Conservation (phyloP, 2,888 invertebrate species). For the Cryptophagus acutangulus region DNA sequence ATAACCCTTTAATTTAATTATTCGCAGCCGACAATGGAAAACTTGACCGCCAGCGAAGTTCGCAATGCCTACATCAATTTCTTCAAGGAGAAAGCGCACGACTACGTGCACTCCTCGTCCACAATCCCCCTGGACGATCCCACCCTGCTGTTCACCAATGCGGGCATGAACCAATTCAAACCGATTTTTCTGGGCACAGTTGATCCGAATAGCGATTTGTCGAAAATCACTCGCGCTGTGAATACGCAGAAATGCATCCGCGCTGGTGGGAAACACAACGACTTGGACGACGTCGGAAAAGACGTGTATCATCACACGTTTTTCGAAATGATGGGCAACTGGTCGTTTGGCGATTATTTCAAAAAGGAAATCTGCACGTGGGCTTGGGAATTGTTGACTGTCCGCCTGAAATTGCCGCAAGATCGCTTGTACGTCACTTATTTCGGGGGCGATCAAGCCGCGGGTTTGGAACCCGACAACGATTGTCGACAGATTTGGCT, state of each 20-base stretch:
- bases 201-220: slow-evolving; percentile 94
- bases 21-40: too few relatives aligned
- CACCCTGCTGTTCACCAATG: slow-evolving; percentile 94
- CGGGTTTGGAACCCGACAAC: slow-evolving; percentile 82
- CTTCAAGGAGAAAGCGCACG: slow-evolving; percentile 81
- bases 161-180: slow-evolving; percentile 99
- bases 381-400: slow-evolving; percentile 96
- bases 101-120: slow-evolving; percentile 95
- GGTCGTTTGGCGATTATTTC: slow-evolving; percentile 99
- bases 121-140: slow-evolving; percentile 98
- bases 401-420: slow-evolving; percentile 69
- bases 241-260: slow-evolving; percentile 99
- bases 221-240: slow-evolving; percentile 79
- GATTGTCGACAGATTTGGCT: slow-evolving; percentile 79
- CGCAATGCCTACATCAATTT: slow-evolving; percentile 84
- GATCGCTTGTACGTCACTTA: slow-evolving; percentile 96
- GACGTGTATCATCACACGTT: slow-evolving; percentile 99
- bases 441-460: slow-evolving; percentile 85
- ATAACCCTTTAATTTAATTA: too few relatives aligned
- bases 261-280: slow-evolving; percentile 99
- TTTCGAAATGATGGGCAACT: slow-evolving; percentile 99
- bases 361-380: slow-evolving; percentile 95
- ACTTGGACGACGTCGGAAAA: slow-evolving; percentile 98
- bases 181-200: slow-evolving; percentile 95
- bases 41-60: slow-evolving; percentile 75